These are phyloP conservation scores for Leuciscus idus DNA, from an alignment of 2,113 vertebrate genomes.

Conservation along the genomic window DNA sequence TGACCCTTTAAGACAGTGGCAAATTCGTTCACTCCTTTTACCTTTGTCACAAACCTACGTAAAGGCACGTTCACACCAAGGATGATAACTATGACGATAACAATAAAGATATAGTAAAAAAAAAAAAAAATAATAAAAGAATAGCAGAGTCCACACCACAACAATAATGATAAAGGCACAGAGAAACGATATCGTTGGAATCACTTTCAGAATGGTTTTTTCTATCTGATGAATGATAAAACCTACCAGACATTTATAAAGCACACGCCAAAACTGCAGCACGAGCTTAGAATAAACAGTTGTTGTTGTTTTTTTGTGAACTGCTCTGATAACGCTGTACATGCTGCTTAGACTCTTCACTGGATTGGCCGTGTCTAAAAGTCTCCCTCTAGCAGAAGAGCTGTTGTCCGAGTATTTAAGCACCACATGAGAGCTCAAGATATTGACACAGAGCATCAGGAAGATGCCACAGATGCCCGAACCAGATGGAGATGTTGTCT, in stretches of 20 bases:
- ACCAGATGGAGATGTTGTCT: constrained; percentile 39
- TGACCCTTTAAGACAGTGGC: not conserved
- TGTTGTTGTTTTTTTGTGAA: not conserved
- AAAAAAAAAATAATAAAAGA: too few relatives aligned
- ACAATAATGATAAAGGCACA: too few relatives aligned
- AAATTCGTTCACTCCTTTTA: not conserved
- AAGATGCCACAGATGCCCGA: constrained; percentile 24
- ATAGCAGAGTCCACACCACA: too few relatives aligned
- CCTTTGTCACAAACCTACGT: not conserved
- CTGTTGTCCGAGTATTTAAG: constrained; percentile 2
- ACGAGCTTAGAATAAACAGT: too few relatives aligned
- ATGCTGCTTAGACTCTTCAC: not conserved
- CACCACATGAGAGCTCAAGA: constrained; percentile 22
- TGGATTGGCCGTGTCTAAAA: not conserved
- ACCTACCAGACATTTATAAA: too few relatives aligned
- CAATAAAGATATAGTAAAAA: too few relatives aligned
- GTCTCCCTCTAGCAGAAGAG: constrained; percentile 13
- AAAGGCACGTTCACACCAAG: too few relatives aligned
- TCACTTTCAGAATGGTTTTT: too few relatives aligned
- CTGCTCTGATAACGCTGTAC: not conserved
- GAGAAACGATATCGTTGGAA: too few relatives aligned
- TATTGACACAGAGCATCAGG: constrained; percentile 19
- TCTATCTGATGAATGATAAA: too few relatives aligned
- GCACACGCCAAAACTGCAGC: too few relatives aligned
- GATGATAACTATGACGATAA: too few relatives aligned